phyloP scores from a whole-genome alignment of 2,797 vertebrate species.

The Cynopterus sphinx region DNA sequence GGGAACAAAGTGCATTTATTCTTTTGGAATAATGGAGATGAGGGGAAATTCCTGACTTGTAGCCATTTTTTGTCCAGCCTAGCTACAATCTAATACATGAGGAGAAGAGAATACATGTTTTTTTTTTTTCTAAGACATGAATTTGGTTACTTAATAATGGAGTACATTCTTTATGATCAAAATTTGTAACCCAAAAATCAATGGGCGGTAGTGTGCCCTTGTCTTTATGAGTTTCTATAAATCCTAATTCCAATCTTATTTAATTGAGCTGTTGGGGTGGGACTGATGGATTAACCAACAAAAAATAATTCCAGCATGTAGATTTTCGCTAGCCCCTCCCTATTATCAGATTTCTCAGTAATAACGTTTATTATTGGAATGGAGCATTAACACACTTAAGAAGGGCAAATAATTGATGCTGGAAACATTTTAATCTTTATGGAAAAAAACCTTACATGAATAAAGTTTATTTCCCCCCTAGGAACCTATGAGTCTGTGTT shows the following conservation, averaged over 20 bases:
- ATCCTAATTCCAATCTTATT: conserved; percentile 54
- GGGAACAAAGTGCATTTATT: not conserved
- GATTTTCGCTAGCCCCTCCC: conserved; percentile 9
- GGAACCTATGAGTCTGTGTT: not conserved
- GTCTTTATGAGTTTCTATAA: conserved; percentile 57
- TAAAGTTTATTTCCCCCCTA: not conserved
- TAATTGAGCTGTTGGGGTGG: not conserved
- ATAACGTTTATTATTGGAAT: not conserved
- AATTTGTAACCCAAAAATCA: conserved; percentile 66
- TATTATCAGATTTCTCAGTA: not conserved
- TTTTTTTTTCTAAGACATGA: not conserved
- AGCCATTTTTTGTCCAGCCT: not conserved
- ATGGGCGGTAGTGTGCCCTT: not conserved
- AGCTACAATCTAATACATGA: conserved; percentile 13
- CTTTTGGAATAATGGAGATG: not conserved
- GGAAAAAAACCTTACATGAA: conserved; percentile 58
- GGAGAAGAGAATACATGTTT: not conserved
- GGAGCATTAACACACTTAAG: conserved; percentile 14
- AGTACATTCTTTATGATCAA: conserved; percentile 53
- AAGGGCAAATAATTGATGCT: conserved; percentile 25
- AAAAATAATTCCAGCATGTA: conserved; percentile 25
- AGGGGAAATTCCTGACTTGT: conserved; percentile 8
- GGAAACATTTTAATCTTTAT: conserved; percentile 19
- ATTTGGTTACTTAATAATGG: conserved; percentile 36
- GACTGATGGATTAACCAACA: not conserved